phyloP scores from a whole-genome alignment of 2,888 invertebrate species.

The Synanthedon tipuliformis region DNA sequence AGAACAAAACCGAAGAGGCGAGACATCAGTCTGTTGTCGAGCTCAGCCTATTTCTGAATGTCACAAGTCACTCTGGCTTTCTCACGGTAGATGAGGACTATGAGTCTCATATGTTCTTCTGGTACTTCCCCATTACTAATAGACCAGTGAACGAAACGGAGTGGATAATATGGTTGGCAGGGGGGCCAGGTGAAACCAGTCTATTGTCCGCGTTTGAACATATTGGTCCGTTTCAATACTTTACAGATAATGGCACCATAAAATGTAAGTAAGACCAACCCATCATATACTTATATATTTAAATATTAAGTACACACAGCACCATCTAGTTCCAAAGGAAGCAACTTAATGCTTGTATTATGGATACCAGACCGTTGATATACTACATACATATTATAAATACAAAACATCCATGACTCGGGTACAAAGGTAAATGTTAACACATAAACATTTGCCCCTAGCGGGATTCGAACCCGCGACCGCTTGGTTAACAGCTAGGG shows the following conservation, averaged over 20 bases:
- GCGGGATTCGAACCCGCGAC: too few relatives aligned
- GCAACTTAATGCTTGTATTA: too few relatives aligned
- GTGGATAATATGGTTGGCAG: constrained; percentile 87
- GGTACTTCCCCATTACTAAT: constrained; percentile 78
- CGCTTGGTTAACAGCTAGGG: too few relatives aligned
- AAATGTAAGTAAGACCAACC: constrained; percentile 32
- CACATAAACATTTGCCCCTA: too few relatives aligned
- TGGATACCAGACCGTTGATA: too few relatives aligned
- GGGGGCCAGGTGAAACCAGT: constrained; percentile 84
- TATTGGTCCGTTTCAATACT: constrained; percentile 44
- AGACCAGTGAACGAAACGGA: constrained; percentile 62
- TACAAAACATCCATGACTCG: too few relatives aligned
- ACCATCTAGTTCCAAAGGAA: too few relatives aligned
- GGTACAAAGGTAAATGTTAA: too few relatives aligned
- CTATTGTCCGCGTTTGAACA: constrained; percentile 46
- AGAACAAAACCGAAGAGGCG: constrained; percentile 28
- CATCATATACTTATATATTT: background rate
- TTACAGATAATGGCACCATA: constrained; percentile 12
- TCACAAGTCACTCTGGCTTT: constrained; percentile 61
- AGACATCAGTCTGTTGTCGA: constrained; percentile 31
- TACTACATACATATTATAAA: too few relatives aligned
- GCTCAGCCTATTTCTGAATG: constrained; percentile 33
- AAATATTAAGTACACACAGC: too few relatives aligned
- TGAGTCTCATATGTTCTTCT: constrained; percentile 85
- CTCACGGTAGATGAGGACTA: constrained; percentile 77